Evolutionary conservation across 2,888 invertebrate species (phyloP).

Genomic region (Bellardia pandia): DNA sequence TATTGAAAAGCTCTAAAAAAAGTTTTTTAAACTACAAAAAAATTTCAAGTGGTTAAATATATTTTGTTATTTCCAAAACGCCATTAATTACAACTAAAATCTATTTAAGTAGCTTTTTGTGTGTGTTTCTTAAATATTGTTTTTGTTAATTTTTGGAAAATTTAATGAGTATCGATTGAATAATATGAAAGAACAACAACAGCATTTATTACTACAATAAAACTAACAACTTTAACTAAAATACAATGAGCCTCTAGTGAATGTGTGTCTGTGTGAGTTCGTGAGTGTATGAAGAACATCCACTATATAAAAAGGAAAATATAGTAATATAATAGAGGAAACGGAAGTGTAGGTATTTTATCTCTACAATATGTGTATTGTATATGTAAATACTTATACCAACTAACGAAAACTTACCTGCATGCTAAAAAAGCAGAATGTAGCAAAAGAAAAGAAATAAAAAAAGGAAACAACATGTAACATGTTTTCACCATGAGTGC

Average conservation of each 20-base stretch:
- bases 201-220: slow-evolving; percentile 22
- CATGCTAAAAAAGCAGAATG: neutral
- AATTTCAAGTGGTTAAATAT: neutral
- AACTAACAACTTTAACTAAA: neutral
- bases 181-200: slow-evolving; percentile 27
- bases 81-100: slow-evolving; percentile 76
- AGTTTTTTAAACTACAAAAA: neutral
- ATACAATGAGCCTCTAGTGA: neutral
- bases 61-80: slow-evolving; percentile 16
- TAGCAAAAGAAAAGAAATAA: neutral
- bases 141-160: slow-evolving; percentile 76
- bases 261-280: neutral
- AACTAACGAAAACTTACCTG: neutral
- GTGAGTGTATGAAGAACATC: slow-evolving; percentile 7
- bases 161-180: slow-evolving; percentile 82
- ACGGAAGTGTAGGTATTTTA: slow-evolving; percentile 65
- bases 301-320: slow-evolving; percentile 42
- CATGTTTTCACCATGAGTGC: neutral
- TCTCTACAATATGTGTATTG: slow-evolving; percentile 23
- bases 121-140: slow-evolving; percentile 10
- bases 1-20: too few species aligned
- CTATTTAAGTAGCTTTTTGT: slow-evolving; percentile 47
- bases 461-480: slow-evolving; percentile 16
- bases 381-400: neutral
- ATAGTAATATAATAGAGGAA: slow-evolving; percentile 67